Conservation (phyloP, 2,113 vertebrate genomes). For the Lasiurus cinereus region DNA sequence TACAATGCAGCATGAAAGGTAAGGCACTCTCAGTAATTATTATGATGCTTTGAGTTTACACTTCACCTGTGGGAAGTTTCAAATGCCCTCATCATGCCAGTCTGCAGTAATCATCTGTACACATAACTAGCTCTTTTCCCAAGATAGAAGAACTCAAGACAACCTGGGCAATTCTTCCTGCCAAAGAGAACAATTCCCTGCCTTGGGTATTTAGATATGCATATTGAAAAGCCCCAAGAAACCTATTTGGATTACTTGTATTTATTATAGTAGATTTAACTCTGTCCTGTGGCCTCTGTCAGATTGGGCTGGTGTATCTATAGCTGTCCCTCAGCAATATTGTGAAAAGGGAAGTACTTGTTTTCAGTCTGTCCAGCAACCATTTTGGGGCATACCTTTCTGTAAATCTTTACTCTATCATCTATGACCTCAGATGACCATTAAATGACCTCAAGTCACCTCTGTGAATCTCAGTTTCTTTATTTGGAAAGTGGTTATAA, state of each 20-base stretch:
- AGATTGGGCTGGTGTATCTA: not conserved
- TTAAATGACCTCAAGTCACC: not conserved
- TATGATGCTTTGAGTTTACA: constrained; percentile 63
- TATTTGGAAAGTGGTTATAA: not conserved
- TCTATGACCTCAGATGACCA: not conserved
- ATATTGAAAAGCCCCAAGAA: not conserved
- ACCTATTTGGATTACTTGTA: not conserved
- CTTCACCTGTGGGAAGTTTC: constrained; percentile 79
- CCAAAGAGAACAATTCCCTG: not conserved
- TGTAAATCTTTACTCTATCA: not conserved
- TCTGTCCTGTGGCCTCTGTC: not conserved
- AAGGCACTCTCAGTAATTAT: constrained; percentile 75
- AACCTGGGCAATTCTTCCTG: not conserved
- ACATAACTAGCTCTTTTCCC: constrained; percentile 19
- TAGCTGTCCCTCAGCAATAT: not conserved
- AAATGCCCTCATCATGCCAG: constrained; percentile 75
- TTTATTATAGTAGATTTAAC: not conserved
- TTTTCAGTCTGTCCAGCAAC: not conserved
- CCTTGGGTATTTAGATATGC: not conserved
- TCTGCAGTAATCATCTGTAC: constrained; percentile 68
- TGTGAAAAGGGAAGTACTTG: not conserved
- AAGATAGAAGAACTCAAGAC: not conserved
- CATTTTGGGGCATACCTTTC: not conserved
- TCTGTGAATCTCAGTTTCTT: not conserved
- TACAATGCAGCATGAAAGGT: constrained; percentile 34